Percentiles rank a stretch among this genome's conserved stretches.
These are phyloP conservation scores for Orthonychiurus folsomi DNA, from an alignment of 2,888 invertebrate genomes.

Conservation along the genomic window DNA sequence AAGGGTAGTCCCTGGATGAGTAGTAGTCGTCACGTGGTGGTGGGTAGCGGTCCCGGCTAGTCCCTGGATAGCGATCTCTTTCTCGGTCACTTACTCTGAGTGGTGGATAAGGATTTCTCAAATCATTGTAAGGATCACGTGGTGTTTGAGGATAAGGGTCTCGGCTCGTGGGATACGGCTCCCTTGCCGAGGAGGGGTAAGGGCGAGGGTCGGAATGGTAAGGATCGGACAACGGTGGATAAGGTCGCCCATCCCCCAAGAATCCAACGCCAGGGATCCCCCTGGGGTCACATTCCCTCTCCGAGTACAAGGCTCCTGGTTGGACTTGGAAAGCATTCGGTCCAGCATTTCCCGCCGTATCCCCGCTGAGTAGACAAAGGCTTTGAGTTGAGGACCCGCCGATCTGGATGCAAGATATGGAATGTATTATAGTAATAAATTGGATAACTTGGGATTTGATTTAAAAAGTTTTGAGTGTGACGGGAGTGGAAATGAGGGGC, in stretches of 20 bases:
- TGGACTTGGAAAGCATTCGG: conserved; percentile 43
- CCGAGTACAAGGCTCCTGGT: conserved; percentile 44
- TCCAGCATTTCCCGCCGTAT: conserved; percentile 43
- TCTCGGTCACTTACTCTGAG: conserved; percentile 26
- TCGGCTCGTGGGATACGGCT: conserved; percentile 34
- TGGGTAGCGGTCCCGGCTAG: conserved; percentile 32
- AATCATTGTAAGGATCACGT: conserved; percentile 32
- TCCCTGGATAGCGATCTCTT: conserved; percentile 32
- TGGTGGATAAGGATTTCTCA: conserved; percentile 28
- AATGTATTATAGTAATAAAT: no score
- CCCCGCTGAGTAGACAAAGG: conserved; percentile 45
- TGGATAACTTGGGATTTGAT: no score
- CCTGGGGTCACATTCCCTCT: conserved; percentile 41
- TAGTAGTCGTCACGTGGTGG: conserved; percentile 10
- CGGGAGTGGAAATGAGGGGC: no score
- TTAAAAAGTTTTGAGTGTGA: no score
- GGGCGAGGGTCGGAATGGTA: conserved; percentile 31
- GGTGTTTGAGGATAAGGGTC: conserved; percentile 36
- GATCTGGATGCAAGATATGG: no score
- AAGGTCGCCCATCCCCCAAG: conserved; percentile 25
- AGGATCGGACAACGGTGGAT: conserved; percentile 35
- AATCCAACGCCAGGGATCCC: conserved; percentile 29
- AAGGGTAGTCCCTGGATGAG: conserved; percentile 19
- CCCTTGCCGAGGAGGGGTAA: conserved; percentile 31
- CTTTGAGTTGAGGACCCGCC: conserved; percentile 21